These are phyloP conservation scores for Drosophila tanythrix DNA, from an alignment of 2,888 invertebrate species.

Conservation along the genomic window DNA sequence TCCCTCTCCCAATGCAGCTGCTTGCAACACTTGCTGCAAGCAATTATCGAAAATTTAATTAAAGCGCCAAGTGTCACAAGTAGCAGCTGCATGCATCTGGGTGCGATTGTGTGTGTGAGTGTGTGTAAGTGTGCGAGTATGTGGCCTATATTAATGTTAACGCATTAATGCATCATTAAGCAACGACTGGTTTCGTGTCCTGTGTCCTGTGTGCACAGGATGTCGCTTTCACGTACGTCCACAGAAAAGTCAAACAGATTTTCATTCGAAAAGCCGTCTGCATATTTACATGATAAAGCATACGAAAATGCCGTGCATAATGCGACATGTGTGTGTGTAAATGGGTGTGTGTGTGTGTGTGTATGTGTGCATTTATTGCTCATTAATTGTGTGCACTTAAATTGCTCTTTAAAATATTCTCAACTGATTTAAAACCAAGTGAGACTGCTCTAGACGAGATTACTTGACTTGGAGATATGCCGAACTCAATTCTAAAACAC, in stretches of 20 bases:
- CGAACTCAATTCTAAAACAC: neutral
- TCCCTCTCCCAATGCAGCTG: neutral
- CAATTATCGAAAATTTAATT: constrained; percentile 81
- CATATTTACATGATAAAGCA: constrained; percentile 4
- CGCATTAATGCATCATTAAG: constrained; percentile 76
- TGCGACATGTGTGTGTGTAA: neutral
- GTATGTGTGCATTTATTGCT: constrained; percentile 1
- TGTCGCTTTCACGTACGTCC: neutral
- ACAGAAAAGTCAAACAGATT: constrained; percentile 23
- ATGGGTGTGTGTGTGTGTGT: neutral
- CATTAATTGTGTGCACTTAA: constrained; percentile 1
- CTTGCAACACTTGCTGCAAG: constrained; percentile 55
- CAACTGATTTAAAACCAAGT: neutral
- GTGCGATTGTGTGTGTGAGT: constrained; percentile 4
- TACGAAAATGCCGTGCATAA: neutral
- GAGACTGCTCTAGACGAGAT: neutral
- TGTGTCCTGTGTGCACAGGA: constrained; percentile 1
- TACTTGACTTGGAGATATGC: neutral
- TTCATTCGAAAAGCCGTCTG: neutral
- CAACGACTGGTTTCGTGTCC: constrained; percentile 17
- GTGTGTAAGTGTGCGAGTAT: constrained; percentile 16
- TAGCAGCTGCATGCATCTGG: constrained; percentile 13
- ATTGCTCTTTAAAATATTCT: neutral
- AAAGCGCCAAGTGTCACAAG: constrained; percentile 73
- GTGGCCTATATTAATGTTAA: constrained; percentile 67